A percentile compares a stretch with the other conserved stretches of the same genome.
Conservation (phyloP, 1,140 invertebrate genomes). For the Danaus melanippus region DNA sequence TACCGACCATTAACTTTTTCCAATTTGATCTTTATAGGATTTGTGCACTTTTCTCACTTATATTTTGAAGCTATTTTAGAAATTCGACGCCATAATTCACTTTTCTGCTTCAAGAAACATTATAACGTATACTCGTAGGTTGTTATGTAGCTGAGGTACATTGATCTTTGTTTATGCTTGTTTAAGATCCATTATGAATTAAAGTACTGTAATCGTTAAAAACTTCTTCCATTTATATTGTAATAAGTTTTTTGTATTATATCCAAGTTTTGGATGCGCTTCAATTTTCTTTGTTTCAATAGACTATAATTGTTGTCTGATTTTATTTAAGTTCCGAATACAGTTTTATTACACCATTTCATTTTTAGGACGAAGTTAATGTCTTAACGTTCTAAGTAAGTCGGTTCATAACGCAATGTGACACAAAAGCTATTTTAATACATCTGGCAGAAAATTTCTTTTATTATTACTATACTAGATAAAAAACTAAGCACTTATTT, state of each 20-base stretch:
- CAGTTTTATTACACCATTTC: too few relatives aligned
- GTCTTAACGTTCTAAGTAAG: slow-evolving; percentile 13
- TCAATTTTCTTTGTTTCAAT: too few relatives aligned
- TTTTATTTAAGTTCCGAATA: too few relatives aligned
- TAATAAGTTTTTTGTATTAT: too few relatives aligned
- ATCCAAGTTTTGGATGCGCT: too few relatives aligned
- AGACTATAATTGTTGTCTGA: too few relatives aligned
- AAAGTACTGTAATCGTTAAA: not conserved
- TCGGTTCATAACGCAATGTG: slow-evolving; percentile 9
- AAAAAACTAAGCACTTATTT: too few relatives aligned
- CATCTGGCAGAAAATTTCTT: not conserved
- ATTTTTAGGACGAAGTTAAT: slow-evolving; percentile 1
- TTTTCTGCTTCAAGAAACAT: slow-evolving; percentile 22
- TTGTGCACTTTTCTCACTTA: slow-evolving; percentile 20
- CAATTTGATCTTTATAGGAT: slow-evolving; percentile 21
- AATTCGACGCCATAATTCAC: slow-evolving; percentile 19
- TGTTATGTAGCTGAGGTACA: slow-evolving; percentile 7
- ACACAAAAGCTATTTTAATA: slow-evolving; percentile 14
- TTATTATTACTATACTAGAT: too few relatives aligned
- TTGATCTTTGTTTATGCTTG: slow-evolving; percentile 12
- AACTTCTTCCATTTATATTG: too few relatives aligned
- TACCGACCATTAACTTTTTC: slow-evolving; percentile 24
- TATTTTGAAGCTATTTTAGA: slow-evolving; percentile 20
- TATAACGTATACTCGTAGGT: slow-evolving; percentile 16
- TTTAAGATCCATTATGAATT: slow-evolving; percentile 9